Evolutionary conservation across 2,888 invertebrate genomes (phyloP).

Genomic region (Alitta virens): DNA sequence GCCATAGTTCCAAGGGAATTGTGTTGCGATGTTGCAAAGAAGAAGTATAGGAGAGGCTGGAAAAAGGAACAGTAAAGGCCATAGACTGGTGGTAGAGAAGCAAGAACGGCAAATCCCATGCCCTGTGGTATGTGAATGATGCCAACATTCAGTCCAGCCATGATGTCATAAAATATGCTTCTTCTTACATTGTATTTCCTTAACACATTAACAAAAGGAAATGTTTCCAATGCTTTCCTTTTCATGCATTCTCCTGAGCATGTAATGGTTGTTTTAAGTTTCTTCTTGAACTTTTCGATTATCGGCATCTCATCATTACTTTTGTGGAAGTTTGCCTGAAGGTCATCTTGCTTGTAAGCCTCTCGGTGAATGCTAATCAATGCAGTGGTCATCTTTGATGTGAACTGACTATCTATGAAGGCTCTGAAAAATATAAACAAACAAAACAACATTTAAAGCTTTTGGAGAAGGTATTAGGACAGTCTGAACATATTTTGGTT

Average conservation of each 20-base stretch:
- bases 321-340: background rate
- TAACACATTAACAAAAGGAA: constrained; percentile 35
- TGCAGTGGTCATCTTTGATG: background rate
- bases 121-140: constrained; percentile 24
- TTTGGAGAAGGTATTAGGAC: too few species aligned
- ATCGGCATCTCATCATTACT: background rate
- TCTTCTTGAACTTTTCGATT: too few species aligned
- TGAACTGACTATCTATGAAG: too few species aligned
- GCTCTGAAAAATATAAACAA: too few species aligned
- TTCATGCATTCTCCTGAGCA: background rate
- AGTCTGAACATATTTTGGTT: too few species aligned
- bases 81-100: constrained; percentile 56
- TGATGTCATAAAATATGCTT: constrained; percentile 11
- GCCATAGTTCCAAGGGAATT: constrained; percentile 68
- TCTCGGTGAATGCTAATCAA: background rate
- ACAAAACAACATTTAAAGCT: too few species aligned
- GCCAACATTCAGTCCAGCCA: constrained; percentile 21
- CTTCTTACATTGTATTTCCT: constrained; percentile 1
- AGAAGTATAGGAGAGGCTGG: constrained; percentile 77
- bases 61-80: constrained; percentile 83
- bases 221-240: constrained; percentile 20
- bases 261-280: too few species aligned
- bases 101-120: constrained; percentile 57
- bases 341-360: background rate
- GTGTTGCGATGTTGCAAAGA: constrained; percentile 83